Conservation (phyloP, 2,113 vertebrate species). For the Charadrius vociferus region DNA sequence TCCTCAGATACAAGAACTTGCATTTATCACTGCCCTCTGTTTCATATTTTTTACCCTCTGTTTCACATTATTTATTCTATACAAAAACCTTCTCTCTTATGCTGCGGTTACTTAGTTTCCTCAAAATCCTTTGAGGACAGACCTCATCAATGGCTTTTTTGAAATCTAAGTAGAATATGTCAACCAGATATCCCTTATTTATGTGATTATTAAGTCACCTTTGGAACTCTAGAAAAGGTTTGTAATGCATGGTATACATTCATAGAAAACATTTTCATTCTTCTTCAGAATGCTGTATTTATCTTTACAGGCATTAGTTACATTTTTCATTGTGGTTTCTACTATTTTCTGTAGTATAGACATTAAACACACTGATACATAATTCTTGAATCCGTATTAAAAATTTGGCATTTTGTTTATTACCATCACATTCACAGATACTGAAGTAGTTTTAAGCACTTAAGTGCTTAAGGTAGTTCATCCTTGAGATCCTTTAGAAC, state of each 20-base stretch:
- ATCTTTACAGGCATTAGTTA: background rate
- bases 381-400: background rate
- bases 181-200: background rate
- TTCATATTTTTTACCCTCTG: background rate
- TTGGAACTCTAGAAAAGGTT: slow-evolving; percentile 43
- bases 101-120: slow-evolving; percentile 6
- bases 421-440: background rate
- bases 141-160: slow-evolving; percentile 10
- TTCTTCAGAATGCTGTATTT: background rate
- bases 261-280: background rate
- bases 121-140: slow-evolving; percentile 20
- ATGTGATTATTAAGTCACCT: background rate
- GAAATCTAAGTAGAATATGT: background rate
- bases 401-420: background rate
- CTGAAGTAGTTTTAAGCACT: background rate
- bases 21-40: background rate
- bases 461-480: background rate
- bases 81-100: background rate
- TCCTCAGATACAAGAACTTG: background rate
- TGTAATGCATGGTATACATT: slow-evolving; percentile 12
- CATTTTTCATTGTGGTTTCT: background rate
- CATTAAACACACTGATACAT: background rate
- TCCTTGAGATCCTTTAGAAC: slow-evolving; percentile 25
- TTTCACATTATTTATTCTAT: background rate
- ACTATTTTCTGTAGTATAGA: background rate